A percentile compares a stretch with the other conserved stretches of the same genome.
Evolutionary conservation across 2,113 vertebrate species (phyloP).

Genomic region (Alligator mississippiensis): DNA sequence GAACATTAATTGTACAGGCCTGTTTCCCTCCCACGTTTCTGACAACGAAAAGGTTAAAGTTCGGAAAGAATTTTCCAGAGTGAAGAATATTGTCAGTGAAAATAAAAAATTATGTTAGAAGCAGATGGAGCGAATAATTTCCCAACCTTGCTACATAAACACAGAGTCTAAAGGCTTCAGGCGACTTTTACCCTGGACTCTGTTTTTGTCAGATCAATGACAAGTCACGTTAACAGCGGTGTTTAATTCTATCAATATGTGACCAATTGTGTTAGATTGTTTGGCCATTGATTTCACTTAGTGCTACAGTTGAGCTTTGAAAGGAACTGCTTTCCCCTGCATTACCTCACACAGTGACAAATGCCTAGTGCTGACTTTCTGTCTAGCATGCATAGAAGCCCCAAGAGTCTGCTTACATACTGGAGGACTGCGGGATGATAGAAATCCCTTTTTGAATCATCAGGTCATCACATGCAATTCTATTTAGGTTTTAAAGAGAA

Average conservation of each 20-base stretch:
- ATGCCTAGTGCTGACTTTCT: constrained; percentile 45
- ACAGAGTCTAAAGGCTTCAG: constrained; percentile 70
- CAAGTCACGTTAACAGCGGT: constrained; percentile 89
- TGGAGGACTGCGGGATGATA: not conserved
- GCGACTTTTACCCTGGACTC: constrained; percentile 78
- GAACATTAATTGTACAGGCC: not conserved
- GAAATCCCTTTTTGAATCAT: constrained; percentile 1
- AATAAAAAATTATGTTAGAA: constrained; percentile 50
- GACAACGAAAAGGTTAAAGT: constrained; percentile 1
- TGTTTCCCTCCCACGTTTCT: not conserved
- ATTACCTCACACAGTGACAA: constrained; percentile 77
- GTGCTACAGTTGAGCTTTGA: constrained; percentile 81
- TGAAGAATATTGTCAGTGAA: constrained; percentile 13
- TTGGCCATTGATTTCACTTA: constrained; percentile 92
- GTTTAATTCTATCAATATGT: constrained; percentile 95
- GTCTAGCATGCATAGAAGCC: not conserved
- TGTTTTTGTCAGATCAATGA: constrained; percentile 84
- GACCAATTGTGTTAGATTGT: constrained; percentile 93
- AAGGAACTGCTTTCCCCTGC: constrained; percentile 75
- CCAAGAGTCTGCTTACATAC: constrained; percentile 16
- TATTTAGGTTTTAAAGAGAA: constrained; percentile 42
- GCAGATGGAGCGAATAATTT: constrained; percentile 66
- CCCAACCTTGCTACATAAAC: constrained; percentile 65
- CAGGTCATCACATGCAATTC: not conserved
- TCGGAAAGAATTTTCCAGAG: constrained; percentile 27